Conservation (phyloP, 2,888 invertebrate genomes). For the Zeuzera pyrina region DNA sequence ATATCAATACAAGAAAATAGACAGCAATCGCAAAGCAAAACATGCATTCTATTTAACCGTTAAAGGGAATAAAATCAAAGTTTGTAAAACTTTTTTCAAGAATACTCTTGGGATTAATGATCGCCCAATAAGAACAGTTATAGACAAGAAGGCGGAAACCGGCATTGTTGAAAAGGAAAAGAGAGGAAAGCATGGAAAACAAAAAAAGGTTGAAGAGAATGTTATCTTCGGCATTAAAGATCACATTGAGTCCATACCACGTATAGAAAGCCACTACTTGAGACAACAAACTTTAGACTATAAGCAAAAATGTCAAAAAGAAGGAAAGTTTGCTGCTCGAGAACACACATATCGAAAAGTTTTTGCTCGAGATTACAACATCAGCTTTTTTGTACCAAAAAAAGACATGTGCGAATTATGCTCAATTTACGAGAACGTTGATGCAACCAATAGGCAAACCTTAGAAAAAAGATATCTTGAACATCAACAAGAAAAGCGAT, state of each 20-base stretch:
- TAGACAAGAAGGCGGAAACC: background rate
- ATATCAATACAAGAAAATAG: background rate
- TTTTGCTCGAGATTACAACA: background rate
- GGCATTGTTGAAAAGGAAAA: background rate
- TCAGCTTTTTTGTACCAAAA: background rate
- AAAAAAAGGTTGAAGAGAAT: background rate
- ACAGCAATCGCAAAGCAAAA: background rate
- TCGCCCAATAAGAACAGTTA: background rate
- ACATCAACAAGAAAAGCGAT: constrained; percentile 1
- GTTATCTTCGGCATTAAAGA: background rate
- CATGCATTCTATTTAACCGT: background rate
- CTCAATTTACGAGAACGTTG: background rate
- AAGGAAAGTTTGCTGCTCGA: background rate
- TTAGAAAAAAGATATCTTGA: background rate
- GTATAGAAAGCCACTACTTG: background rate
- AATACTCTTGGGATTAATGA: background rate
- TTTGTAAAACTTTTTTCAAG: constrained; percentile 1
- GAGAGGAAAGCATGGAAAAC: background rate
- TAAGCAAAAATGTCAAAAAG: background rate
- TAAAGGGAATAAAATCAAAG: background rate
- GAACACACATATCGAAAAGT: background rate
- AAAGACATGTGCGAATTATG: background rate
- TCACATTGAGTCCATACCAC: background rate
- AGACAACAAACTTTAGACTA: background rate
- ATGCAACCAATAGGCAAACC: background rate